These are phyloP conservation scores for Melospiza melodia DNA, from an alignment of 2,113 vertebrate genomes.

Conservation along the genomic window DNA sequence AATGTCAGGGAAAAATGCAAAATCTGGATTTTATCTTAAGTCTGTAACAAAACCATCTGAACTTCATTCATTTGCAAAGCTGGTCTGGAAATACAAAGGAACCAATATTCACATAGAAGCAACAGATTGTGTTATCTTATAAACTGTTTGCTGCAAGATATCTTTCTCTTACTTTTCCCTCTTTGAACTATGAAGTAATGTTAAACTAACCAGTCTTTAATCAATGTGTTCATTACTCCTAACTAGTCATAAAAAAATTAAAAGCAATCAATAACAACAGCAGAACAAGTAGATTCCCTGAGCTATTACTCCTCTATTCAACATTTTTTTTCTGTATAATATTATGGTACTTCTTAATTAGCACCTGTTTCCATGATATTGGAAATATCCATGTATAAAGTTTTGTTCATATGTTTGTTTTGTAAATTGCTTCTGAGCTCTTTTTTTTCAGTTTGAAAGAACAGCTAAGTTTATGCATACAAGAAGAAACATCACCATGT, in stretches of 20 bases:
- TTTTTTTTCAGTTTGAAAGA: not conserved
- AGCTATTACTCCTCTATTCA: not conserved
- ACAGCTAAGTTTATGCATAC: not conserved
- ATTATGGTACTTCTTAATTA: not conserved
- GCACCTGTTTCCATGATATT: not conserved
- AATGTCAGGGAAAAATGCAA: not conserved
- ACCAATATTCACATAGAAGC: not conserved
- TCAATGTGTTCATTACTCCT: not conserved
- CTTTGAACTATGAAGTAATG: not conserved
- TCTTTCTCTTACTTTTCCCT: not conserved
- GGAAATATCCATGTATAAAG: not conserved
- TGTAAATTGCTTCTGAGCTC: not conserved
- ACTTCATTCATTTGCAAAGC: not conserved
- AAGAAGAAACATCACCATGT: not conserved
- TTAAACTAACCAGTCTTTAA: not conserved
- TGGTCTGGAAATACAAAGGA: not conserved
- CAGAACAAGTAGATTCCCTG: not conserved
- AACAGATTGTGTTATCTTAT: not conserved
- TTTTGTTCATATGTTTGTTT: not conserved
- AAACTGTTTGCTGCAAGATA: not conserved
- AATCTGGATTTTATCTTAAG: not conserved
- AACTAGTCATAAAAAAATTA: not conserved
- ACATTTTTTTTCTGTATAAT: not conserved
- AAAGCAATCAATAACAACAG: not conserved
- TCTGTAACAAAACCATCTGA: not conserved